Conservation (phyloP, 2,113 vertebrate genomes). For the Plecotus auritus region DNA sequence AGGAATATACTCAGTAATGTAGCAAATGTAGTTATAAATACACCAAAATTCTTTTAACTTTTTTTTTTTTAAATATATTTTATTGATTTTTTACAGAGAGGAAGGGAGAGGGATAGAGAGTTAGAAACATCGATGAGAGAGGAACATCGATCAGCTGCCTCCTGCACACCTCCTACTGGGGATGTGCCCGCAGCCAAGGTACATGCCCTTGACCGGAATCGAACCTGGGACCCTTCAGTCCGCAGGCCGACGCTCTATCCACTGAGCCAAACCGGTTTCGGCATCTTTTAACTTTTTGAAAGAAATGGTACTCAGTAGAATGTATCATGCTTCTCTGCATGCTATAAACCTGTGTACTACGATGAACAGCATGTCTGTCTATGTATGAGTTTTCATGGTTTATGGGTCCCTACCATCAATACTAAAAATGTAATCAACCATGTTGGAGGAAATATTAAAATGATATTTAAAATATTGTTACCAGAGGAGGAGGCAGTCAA, state of each 20-base stretch:
- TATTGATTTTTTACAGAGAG: too few relatives aligned
- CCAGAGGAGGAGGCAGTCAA: neutral
- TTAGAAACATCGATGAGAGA: too few relatives aligned
- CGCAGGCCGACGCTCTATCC: too few relatives aligned
- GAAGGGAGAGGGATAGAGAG: too few relatives aligned
- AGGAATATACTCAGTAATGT: neutral
- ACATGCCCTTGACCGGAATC: too few relatives aligned
- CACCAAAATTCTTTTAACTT: neutral
- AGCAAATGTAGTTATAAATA: neutral
- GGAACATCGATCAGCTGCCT: too few relatives aligned
- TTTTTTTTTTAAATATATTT: too few relatives aligned
- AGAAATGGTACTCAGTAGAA: neutral
- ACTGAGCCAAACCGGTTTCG: too few relatives aligned
- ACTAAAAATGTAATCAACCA: neutral
- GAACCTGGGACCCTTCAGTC: too few relatives aligned
- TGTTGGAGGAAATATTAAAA: neutral
- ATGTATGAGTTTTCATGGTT: neutral
- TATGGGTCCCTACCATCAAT: neutral
- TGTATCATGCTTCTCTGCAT: neutral
- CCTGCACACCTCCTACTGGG: too few relatives aligned
- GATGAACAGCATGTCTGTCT: neutral
- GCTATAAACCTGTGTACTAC: neutral
- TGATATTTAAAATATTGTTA: neutral
- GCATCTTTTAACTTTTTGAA: neutral
- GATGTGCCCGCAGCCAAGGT: too few relatives aligned